A percentile compares a stretch with the other conserved stretches of the same genome.
phyloP scores from a whole-genome alignment of 53 echinoderm and acorn worm genomes.

The Mesocentrotus franciscanus region DNA sequence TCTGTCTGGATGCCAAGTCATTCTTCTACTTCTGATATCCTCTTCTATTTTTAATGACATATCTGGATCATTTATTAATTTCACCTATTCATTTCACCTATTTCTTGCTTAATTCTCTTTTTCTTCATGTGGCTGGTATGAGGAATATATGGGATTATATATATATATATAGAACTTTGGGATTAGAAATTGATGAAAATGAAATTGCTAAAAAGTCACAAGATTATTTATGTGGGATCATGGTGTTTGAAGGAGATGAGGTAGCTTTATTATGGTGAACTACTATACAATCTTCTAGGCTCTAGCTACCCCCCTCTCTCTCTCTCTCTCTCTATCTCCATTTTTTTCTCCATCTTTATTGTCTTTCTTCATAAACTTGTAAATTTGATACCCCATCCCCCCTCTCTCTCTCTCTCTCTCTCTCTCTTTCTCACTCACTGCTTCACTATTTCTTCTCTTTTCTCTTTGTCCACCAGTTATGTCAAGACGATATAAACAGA shows the following conservation, averaged over 20 bases:
- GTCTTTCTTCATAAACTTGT: neutral
- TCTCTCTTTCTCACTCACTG: neutral
- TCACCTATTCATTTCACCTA: too few species aligned
- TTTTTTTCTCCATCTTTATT: neutral
- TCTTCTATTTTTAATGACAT: neutral
- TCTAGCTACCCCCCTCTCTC: too few species aligned
- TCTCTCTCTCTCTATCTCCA: too few species aligned
- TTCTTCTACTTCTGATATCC: neutral
- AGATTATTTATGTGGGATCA: neutral
- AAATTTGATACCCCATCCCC: too few species aligned
- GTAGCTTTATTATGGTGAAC: neutral
- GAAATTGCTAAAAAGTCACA: too few species aligned
- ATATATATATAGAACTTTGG: too few species aligned
- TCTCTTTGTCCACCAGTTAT: neutral
- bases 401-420: neutral
- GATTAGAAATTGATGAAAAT: too few species aligned
- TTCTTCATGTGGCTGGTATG: neutral
- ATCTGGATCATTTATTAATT: neutral
- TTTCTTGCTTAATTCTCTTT: too few species aligned
- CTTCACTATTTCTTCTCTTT: neutral
- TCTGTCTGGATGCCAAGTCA: conserved; percentile 13
- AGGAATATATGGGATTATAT: neutral
- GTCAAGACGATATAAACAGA: neutral
- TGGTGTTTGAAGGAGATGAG: neutral
- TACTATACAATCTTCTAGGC: neutral